These are phyloP conservation scores for Amaurobius ferox DNA, from an alignment of 2,888 invertebrate species.

Conservation along the genomic window DNA sequence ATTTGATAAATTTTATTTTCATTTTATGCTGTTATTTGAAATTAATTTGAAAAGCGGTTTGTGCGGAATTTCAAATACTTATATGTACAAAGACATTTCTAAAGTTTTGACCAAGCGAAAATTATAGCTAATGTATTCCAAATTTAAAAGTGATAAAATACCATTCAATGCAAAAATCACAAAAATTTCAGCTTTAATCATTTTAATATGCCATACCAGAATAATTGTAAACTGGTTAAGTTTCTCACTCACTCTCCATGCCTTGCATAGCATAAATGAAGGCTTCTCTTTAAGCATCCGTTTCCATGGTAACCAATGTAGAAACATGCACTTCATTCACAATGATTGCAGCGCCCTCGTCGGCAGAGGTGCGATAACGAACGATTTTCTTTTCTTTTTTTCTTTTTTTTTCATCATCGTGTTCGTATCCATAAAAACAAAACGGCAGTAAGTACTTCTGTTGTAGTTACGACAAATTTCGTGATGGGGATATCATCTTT, in stretches of 20 bases:
- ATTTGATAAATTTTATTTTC: too few species aligned
- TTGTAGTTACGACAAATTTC: constrained; percentile 5
- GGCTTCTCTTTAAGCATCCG: constrained; percentile 24
- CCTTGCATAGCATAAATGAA: constrained; percentile 10
- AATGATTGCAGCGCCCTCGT: background rate
- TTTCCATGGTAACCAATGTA: constrained; percentile 17
- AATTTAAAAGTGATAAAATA: too few species aligned
- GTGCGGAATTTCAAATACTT: too few species aligned
- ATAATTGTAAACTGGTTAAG: constrained; percentile 5
- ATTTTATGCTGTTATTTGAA: too few species aligned
- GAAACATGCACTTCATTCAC: constrained; percentile 19
- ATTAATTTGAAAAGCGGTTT: too few species aligned
- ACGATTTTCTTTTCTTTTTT: background rate
- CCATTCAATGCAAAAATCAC: too few species aligned
- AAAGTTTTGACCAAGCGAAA: too few species aligned
- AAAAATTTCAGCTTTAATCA: too few species aligned
- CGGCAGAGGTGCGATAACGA: constrained; percentile 16
- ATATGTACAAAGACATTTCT: too few species aligned
- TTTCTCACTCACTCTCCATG: background rate
- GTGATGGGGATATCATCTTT: background rate
- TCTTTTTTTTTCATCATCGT: background rate
- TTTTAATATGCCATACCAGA: background rate
- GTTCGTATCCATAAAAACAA: constrained; percentile 6
- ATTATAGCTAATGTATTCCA: too few species aligned
- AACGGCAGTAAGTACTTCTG: constrained; percentile 1